These are phyloP conservation scores for Agonopterix arenella DNA, from an alignment of 2,888 invertebrate species.

Conservation along the genomic window DNA sequence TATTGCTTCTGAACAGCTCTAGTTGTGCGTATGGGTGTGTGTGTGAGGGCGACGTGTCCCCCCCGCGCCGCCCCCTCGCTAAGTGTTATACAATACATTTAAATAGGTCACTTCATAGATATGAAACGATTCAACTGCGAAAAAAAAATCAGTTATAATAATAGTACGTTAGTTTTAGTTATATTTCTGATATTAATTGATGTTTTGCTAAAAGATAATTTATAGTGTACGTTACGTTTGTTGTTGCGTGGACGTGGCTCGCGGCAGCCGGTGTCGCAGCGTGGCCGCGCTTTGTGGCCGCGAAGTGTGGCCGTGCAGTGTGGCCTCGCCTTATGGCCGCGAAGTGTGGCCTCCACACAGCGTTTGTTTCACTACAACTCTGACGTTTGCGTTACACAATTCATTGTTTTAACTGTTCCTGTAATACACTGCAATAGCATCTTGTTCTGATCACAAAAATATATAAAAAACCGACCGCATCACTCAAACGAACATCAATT, in stretches of 20 bases:
- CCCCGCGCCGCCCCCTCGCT: conserved; percentile 43
- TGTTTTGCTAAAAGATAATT: conserved; percentile 74
- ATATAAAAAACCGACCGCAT: background rate
- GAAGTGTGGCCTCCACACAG: background rate
- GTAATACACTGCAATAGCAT: conserved; percentile 4
- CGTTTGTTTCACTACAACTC: conserved; percentile 5
- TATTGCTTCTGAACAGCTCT: background rate
- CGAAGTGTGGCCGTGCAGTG: background rate
- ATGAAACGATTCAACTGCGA: conserved; percentile 55
- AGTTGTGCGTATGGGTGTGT: background rate
- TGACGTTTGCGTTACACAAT: conserved; percentile 27
- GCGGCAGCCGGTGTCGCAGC: conserved; percentile 29
- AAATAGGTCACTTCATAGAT: conserved; percentile 58
- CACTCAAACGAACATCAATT: too few relatives aligned
- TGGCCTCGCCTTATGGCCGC: background rate
- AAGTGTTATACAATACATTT: conserved; percentile 33
- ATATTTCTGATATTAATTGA: conserved; percentile 74
- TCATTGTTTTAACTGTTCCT: conserved; percentile 36
- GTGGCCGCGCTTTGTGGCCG: too few relatives aligned
- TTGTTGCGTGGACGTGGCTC: conserved; percentile 35
- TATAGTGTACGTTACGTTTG: conserved; percentile 57
- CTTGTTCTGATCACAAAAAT: conserved; percentile 3
- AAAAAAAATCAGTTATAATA: conserved; percentile 58
- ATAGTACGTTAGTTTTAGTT: conserved; percentile 74
- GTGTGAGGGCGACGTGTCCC: conserved; percentile 25